Percentiles rank a stretch among this genome's conserved stretches.
phyloP scores from a whole-genome alignment of 1,140 invertebrate species.

The Araneus ventricosus region DNA sequence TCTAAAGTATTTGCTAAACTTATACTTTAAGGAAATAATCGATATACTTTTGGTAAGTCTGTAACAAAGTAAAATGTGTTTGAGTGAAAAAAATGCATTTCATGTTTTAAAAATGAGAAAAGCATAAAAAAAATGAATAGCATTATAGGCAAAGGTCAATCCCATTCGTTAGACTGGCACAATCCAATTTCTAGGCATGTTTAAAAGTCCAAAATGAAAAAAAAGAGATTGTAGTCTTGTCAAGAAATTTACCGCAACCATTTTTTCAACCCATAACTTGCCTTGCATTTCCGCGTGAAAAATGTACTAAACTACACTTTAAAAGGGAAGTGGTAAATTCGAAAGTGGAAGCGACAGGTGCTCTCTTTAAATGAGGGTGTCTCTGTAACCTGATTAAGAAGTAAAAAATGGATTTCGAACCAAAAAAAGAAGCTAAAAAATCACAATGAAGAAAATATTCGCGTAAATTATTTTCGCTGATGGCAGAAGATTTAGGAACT shows the following conservation, averaged over 20 bases:
- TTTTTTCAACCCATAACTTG: neutral
- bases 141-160: neutral
- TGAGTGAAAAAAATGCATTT: neutral
- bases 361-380: slow-evolving; percentile 8
- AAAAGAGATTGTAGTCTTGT: neutral
- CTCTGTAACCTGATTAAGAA: neutral
- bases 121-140: neutral
- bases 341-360: neutral
- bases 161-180: neutral
- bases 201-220: neutral
- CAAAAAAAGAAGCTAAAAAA: neutral
- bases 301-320: neutral
- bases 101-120: neutral
- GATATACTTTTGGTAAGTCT: neutral
- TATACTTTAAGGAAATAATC: neutral
- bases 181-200: neutral
- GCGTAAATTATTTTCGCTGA: slow-evolving; percentile 12
- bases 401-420: neutral
- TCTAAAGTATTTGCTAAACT: too few species aligned
- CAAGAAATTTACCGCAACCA: neutral
- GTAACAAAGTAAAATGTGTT: neutral
- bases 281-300: neutral
- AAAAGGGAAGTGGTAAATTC: neutral
- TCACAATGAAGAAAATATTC: neutral
- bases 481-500: slow-evolving; percentile 1